Conservation (phyloP, 2,797 vertebrate genomes). For the Gila robusta region DNA sequence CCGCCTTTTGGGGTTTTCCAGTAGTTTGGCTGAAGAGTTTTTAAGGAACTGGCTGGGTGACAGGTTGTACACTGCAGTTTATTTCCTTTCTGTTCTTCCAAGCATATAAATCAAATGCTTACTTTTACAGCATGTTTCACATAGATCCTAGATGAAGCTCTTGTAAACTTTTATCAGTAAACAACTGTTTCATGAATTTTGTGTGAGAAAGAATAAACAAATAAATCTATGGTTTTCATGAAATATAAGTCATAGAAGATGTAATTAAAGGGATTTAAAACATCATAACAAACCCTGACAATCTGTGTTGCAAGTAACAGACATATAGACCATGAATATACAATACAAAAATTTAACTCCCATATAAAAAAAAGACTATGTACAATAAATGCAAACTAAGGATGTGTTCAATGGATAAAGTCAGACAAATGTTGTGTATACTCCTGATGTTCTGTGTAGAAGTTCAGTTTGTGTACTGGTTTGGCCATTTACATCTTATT, state of each 20-base stretch:
- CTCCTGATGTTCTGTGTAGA: neutral
- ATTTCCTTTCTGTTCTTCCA: neutral
- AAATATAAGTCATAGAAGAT: neutral
- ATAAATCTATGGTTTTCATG: neutral
- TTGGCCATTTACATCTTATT: neutral
- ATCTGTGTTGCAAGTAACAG: neutral
- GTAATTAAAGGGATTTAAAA: neutral
- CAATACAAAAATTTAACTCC: neutral
- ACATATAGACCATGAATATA: neutral
- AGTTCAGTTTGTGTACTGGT: neutral
- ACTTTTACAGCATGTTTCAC: neutral
- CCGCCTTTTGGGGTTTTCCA: constrained; percentile 79
- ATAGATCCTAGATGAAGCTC: neutral
- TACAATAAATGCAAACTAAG: neutral
- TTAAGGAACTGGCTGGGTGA: constrained; percentile 29
- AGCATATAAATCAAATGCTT: neutral
- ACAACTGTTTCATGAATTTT: neutral
- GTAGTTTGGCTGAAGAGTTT: constrained; percentile 73
- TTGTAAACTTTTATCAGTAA: neutral
- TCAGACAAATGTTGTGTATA: neutral
- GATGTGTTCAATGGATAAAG: neutral
- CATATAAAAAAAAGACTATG: neutral
- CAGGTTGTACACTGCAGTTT: neutral
- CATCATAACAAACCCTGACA: neutral
- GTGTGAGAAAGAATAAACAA: neutral